Percentiles rank a stretch among this genome's conserved stretches.
phyloP scores from a whole-genome alignment of 1,140 invertebrate genomes.

The roundworm (Caenorhabditis elegans) region WBcel235 BX284604.4:12710001-12710500 shows the following conservation, averaged over 20 bases:
- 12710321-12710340: not conserved
- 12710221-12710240: too few relatives aligned
- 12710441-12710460: not conserved
- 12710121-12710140: not conserved
- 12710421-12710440: not conserved
- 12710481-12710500: conserved; percentile 6
- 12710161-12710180: too few relatives aligned
- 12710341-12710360: conserved; percentile 9
- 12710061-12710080: conserved; percentile 18
- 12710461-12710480: not conserved
- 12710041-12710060: not conserved
- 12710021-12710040: not conserved
- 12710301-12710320: not conserved
- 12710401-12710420: not conserved
- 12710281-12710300: too few relatives aligned
- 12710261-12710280: too few relatives aligned
- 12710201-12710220: too few relatives aligned
- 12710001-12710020: not conserved
- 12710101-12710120: not conserved
- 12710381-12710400: conserved; percentile 10
- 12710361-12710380: conserved; percentile 10
- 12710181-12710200: too few relatives aligned
- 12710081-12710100: not conserved
- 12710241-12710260: too few relatives aligned
- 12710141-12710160: not conserved